Evolutionary conservation across 1,140 invertebrate genomes (phyloP).

Genomic region (Zaprionus capensis): DNA sequence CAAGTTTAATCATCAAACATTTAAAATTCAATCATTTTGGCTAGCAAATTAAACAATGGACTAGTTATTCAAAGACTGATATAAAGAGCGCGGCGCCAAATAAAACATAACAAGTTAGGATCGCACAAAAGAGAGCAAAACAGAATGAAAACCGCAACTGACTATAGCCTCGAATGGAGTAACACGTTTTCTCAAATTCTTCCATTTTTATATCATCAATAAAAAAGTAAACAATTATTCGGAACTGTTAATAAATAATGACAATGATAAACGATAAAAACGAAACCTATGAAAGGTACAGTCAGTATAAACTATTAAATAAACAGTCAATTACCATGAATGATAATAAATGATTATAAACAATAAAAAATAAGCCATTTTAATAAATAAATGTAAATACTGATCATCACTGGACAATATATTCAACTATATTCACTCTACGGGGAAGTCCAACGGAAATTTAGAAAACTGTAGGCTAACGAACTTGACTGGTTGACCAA

Average conservation of each 20-base stretch:
- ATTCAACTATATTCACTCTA: not conserved
- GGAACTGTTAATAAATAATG: not conserved
- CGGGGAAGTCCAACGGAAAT: not conserved
- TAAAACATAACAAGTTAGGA: not conserved
- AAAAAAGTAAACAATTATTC: not conserved
- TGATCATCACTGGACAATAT: no score
- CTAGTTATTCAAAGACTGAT: not conserved
- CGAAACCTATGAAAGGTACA: not conserved
- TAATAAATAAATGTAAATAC: no score
- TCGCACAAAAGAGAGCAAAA: not conserved
- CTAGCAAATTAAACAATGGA: not conserved
- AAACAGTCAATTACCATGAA: no score
- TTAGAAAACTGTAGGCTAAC: not conserved
- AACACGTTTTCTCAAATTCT: not conserved
- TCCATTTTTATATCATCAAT: not conserved
- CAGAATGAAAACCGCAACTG: not conserved
- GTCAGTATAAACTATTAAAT: no score
- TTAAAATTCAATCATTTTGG: not conserved
- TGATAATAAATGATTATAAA: no score
- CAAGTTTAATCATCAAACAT: not conserved
- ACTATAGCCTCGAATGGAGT: not conserved
- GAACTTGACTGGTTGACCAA: not conserved
- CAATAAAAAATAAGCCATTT: no score
- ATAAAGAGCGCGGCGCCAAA: not conserved
- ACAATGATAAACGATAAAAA: constrained; percentile 1